Percentiles rank a stretch among this genome's conserved stretches.
Evolutionary conservation across 2,888 invertebrate genomes (phyloP).

Genomic region (Melinaea menophilus): DNA sequence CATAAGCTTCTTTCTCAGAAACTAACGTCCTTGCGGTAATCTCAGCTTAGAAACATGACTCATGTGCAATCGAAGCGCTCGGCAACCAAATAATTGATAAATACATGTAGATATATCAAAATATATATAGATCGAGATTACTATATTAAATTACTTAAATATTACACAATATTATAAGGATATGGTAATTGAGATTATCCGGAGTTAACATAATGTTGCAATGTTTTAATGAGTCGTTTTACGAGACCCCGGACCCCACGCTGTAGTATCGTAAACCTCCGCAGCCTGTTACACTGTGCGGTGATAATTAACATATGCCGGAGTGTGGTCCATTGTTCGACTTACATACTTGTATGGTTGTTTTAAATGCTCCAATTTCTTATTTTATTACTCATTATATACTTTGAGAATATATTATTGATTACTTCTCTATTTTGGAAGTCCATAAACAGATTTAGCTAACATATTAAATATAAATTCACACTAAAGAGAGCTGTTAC

Average conservation of each 20-base stretch:
- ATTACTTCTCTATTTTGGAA: too few relatives aligned
- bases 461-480: too few relatives aligned
- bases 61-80: constrained; percentile 53
- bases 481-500: too few relatives aligned
- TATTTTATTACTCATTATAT: too few relatives aligned
- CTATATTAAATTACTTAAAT: too few relatives aligned
- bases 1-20: constrained; percentile 54
- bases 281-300: constrained; percentile 20
- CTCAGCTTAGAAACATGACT: constrained; percentile 61
- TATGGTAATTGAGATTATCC: constrained; percentile 27
- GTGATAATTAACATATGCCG: constrained; percentile 21
- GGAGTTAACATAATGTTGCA: constrained; percentile 43
- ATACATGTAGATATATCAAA: too few relatives aligned
- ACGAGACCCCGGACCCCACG: constrained; percentile 21
- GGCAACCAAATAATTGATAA: constrained; percentile 52
- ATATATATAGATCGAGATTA: too few relatives aligned
- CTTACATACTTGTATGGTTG: constrained; percentile 8
- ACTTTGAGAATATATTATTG: too few relatives aligned
- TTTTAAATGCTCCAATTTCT: constrained; percentile 8
- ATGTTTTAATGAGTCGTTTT: constrained; percentile 58
- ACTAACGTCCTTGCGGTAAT: constrained; percentile 64
- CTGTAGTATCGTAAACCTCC: constrained; percentile 25
- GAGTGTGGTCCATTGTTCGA: constrained; percentile 30
- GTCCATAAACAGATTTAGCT: too few relatives aligned
- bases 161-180: constrained; percentile 11